phyloP scores from a whole-genome alignment of 2,113 vertebrate genomes.

The Nycticorax nycticorax region DNA sequence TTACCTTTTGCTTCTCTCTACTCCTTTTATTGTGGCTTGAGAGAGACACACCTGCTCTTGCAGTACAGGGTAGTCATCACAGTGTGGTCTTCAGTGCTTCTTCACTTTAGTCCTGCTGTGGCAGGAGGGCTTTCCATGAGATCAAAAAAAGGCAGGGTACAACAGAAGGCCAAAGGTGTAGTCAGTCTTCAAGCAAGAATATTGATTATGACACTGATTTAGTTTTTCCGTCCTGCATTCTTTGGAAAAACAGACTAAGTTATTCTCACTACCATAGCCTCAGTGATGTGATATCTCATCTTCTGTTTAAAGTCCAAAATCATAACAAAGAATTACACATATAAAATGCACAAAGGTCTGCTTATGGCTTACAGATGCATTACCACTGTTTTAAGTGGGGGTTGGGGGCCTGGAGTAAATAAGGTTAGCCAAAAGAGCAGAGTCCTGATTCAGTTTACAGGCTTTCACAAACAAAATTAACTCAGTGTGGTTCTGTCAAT shows the following conservation, averaged over 20 bases:
- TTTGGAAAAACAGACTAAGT: not conserved
- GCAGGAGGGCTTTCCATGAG: not conserved
- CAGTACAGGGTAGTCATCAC: not conserved
- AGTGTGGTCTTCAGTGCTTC: not conserved
- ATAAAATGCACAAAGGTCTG: not conserved
- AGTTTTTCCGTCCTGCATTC: not conserved
- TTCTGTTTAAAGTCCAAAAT: not conserved
- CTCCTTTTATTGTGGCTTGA: not conserved
- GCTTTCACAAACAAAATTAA: not conserved
- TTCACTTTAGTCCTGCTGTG: rapidly evolving
- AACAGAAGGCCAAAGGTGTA: not conserved
- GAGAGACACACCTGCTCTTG: not conserved
- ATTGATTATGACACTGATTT: not conserved
- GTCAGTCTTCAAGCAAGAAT: not conserved
- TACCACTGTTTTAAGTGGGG: not conserved
- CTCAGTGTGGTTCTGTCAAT: not conserved
- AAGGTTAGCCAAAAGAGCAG: not conserved
- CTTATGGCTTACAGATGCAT: not conserved
- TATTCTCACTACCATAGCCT: not conserved
- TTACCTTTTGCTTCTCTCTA: not conserved
- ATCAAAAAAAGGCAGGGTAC: not conserved
- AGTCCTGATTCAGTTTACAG: not conserved
- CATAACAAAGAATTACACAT: not conserved
- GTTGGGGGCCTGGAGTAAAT: not conserved
- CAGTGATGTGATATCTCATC: not conserved